These are phyloP conservation scores for Yponomeuta plumbellus DNA, from an alignment of 2,888 invertebrate species.

Conservation along the genomic window DNA sequence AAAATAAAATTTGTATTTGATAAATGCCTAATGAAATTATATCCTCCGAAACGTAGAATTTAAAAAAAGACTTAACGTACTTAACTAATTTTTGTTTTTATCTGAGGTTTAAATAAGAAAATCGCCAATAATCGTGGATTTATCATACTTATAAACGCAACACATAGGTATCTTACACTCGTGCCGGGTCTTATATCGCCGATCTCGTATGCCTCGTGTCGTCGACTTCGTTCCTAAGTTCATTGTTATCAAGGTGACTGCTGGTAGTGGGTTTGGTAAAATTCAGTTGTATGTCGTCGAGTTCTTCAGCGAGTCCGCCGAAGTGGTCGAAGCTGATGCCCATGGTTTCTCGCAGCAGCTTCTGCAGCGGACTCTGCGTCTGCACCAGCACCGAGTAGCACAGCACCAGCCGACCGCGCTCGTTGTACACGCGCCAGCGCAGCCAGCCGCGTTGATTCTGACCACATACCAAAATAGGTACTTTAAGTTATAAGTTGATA, in stretches of 20 bases:
- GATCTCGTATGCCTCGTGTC: not conserved
- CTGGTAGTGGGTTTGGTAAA: not conserved
- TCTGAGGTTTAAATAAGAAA: not conserved
- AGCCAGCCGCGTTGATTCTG: constrained; percentile 61
- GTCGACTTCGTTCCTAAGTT: not conserved
- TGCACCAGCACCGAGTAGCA: constrained; percentile 60
- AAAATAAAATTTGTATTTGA: constrained; percentile 7
- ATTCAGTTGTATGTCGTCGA: not conserved
- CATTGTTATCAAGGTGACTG: not conserved
- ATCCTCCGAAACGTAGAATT: constrained; percentile 5
- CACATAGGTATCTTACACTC: not conserved
- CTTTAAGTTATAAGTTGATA: not conserved
- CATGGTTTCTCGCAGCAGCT: constrained; percentile 31
- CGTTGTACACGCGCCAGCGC: constrained; percentile 57
- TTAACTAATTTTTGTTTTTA: too few relatives aligned
- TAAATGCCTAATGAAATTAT: constrained; percentile 16
- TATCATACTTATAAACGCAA: not conserved
- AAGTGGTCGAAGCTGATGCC: not conserved
- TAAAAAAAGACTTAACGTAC: too few relatives aligned
- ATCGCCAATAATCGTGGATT: not conserved
- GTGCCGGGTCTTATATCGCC: not conserved
- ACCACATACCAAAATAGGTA: constrained; percentile 21
- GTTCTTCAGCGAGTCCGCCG: not conserved
- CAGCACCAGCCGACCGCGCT: constrained; percentile 43
- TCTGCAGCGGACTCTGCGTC: constrained; percentile 51